Evolutionary conservation across 2,888 invertebrate genomes (phyloP), one percentile per base, ranked within the genome.

Genomic region (Sphaerophoria taeniata): DNA sequence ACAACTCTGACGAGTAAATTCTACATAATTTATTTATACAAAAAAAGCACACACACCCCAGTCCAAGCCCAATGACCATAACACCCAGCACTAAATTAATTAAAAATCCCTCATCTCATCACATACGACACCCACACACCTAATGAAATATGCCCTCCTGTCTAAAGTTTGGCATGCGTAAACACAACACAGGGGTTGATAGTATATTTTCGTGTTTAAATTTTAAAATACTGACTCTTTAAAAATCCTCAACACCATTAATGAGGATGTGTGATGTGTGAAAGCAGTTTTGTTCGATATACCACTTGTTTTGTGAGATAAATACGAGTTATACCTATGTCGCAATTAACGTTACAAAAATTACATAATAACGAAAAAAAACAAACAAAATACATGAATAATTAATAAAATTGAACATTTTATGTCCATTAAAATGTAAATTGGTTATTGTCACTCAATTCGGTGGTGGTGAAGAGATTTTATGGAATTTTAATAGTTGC

Each of bases 391-490:
- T 24, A 24, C 24, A 39, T 12, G 33, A 61, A 56, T 55, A 39
- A 70, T 74, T 61, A 78, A 74, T 83, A 83, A 83, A 70, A 78
- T 73, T 69, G 63, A 56, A 63, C 67, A 73, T 78, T 49, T 9
- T 67, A 49, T 69, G 63, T 70, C 56, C 34, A 83, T 83, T 83
- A 74, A 74, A 65, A 78, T 78, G 78, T 58, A 70, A 83, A 83
- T 83, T 78, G 63, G 51, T 74, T 83, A 78, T 82, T 78, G 73
- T 73, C 78, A 70, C 43, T 83, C 78, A 83, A 70, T 78, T 70
- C 70, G 61, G 45, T 67, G 51, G 34, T 33, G 39, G 24, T 24
- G 24, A 24, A 63, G 70, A 73, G 39, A 43, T 58, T 69, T 73
- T 69, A 70, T 74, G 45, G 73, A 73, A 78, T 77, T 82, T 72